phyloP scores from a whole-genome alignment of 1,140 invertebrate genomes.

The Drosophila guanche region DNA sequence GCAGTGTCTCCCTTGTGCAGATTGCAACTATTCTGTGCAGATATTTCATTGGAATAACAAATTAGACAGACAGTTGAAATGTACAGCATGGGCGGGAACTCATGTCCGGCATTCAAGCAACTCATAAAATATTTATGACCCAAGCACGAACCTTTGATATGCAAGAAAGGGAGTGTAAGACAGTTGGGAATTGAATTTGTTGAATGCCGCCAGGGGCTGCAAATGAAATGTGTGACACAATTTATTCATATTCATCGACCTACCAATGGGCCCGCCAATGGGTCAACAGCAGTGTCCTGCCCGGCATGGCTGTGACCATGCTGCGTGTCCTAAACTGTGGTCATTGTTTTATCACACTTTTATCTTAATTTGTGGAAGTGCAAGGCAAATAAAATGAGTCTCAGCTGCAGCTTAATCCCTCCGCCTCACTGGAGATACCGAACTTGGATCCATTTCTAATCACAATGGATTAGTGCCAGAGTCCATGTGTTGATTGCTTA shows the following conservation, averaged over 20 bases:
- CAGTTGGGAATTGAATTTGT: conserved; percentile 44
- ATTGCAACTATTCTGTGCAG: too few relatives aligned
- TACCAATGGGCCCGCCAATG: not conserved
- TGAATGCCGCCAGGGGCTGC: conserved; percentile 35
- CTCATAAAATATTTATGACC: conserved; percentile 47
- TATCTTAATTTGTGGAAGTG: too few relatives aligned
- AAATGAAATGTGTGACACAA: conserved; percentile 45
- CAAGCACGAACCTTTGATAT: conserved; percentile 41
- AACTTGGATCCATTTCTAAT: not conserved
- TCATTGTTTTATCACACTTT: too few relatives aligned
- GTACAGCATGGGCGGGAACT: too few relatives aligned
- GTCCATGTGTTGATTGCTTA: conserved; percentile 34
- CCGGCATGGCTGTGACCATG: not conserved
- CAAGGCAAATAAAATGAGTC: too few relatives aligned
- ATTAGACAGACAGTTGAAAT: too few relatives aligned
- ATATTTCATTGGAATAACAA: too few relatives aligned
- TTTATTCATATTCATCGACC: conserved; percentile 21
- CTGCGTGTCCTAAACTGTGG: too few relatives aligned
- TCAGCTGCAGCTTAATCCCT: too few relatives aligned
- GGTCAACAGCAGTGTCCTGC: conserved; percentile 1
- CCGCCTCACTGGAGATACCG: too few relatives aligned
- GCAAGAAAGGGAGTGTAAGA: conserved; percentile 33
- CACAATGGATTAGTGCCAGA: conserved; percentile 19
- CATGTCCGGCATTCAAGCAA: too few relatives aligned
- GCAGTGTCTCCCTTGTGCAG: too few relatives aligned